Base-by-base conservation (phyloP, 2,888 invertebrate species). In the Microplitis manilae region DNA sequence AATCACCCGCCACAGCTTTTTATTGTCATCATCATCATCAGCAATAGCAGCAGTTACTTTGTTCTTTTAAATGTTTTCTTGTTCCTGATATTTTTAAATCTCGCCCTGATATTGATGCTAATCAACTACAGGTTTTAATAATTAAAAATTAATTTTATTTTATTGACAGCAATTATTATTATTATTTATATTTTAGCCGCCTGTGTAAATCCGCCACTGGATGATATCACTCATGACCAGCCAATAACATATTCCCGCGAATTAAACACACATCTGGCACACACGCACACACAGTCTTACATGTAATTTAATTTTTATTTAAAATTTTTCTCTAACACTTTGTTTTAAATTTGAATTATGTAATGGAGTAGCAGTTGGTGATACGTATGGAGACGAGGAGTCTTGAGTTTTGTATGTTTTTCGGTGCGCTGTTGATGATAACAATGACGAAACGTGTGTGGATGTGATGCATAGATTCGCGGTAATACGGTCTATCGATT, bases 401-500 rank as follows among this genome's bases (percentile, higher is more conserved):
- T 4, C 30, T 30, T 30, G 2, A 30, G 30, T 30, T 30, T 30
- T 4, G 30, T 30, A 30, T 30, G 2, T 30, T 30, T 30, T 30
- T 30, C 4, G 2, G 30, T 30, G 30, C 30, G 6, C 15, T 72
- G 17, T 68, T 60, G 41, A 41, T 17, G 15, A 68, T 67, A 71
- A 8, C 61, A 17, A 40, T 8, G 41, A 8, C 61, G 38, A 20
- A 64, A 2, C 15, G 40, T 20, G n/a, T 74, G 59, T 17, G 17
- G 5, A 13, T 1, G n/a, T 20, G 76, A 78, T 71, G 76, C 50
- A 50, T 50, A 50, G 50, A 50, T 80, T 79, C 77, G 80, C 79
- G 79, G 76, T 76, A 80, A 83, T 75, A 77, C 78, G 76, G 79
- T 81, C 86, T 86, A 87, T 87, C 85, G 87, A 87, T 87, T 87